Evolutionary conservation across 92 coral and sea anemone species (phyloP).

Genomic region (Palythoa heliodiscus): DNA sequence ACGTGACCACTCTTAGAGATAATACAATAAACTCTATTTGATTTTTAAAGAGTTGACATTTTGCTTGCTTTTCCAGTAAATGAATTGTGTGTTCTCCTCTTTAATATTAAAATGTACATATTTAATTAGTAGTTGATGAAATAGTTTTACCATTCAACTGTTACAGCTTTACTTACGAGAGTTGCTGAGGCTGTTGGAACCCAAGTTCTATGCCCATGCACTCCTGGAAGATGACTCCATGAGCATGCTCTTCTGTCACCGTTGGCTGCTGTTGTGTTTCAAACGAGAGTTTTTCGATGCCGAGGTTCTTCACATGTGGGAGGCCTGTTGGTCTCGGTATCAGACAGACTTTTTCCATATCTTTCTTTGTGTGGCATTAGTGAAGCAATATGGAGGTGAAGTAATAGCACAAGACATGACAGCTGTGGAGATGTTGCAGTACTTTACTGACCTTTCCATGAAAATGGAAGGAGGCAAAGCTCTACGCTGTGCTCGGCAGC

Average conservation of each 20-base stretch:
- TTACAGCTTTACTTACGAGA: conserved; percentile 87
- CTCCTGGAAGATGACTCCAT: conserved; percentile 83
- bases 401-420: conserved; percentile 75
- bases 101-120: background rate
- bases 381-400: conserved; percentile 80
- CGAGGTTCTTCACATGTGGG: conserved; percentile 97
- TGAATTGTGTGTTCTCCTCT: background rate
- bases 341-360: conserved; percentile 97
- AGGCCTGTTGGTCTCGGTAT: conserved; percentile 99
- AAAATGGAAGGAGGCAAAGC: conserved; percentile 94
- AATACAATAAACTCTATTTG: too few species aligned
- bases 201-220: conserved; percentile 91
- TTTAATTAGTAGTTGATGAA: background rate
- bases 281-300: conserved; percentile 94
- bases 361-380: conserved; percentile 94
- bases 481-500: conserved; percentile 86
- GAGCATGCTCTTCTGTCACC: conserved; percentile 95
- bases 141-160: background rate
- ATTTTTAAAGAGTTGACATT: too few species aligned
- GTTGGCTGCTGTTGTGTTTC: conserved; percentile 96
- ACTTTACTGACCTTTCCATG: conserved; percentile 90
- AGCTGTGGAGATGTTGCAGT: conserved; percentile 90
- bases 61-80: background rate
- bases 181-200: conserved; percentile 77
- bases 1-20: too few species aligned